phyloP scores from a whole-genome alignment of 2,888 invertebrate species.

The Adelognathus sp. region DNA sequence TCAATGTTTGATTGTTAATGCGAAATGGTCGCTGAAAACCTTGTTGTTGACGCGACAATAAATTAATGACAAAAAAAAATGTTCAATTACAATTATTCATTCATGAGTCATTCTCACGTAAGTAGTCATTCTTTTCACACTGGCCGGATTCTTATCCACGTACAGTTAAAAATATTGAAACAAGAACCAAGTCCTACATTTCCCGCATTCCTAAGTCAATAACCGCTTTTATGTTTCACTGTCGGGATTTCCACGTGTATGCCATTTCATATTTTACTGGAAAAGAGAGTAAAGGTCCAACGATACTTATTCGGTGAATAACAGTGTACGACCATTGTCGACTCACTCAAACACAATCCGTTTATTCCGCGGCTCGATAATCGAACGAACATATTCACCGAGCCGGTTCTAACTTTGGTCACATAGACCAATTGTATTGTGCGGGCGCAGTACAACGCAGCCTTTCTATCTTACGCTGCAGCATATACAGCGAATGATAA shows the following conservation, averaged over 20 bases:
- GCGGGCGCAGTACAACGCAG: background rate
- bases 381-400: background rate
- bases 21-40: too few relatives aligned
- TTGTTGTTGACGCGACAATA: too few relatives aligned
- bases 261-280: background rate
- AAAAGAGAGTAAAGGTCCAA: background rate
- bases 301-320: background rate
- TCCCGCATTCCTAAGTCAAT: background rate
- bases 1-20: too few relatives aligned
- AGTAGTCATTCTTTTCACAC: too few relatives aligned
- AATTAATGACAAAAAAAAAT: too few relatives aligned
- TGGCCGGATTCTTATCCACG: too few relatives aligned
- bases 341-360: background rate
- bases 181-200: too few relatives aligned
- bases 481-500: background rate
- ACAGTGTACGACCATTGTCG: background rate
- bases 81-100: too few relatives aligned
- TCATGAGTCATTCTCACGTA: too few relatives aligned
- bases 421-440: constrained; percentile 15
- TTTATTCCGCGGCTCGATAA: background rate
- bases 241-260: background rate
- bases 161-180: too few relatives aligned
- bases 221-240: background rate
- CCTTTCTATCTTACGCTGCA: background rate
- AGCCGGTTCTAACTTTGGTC: background rate